Base-by-base conservation (phyloP, 2,797 vertebrate genomes). In the Basileuterus tristriatus region DNA sequence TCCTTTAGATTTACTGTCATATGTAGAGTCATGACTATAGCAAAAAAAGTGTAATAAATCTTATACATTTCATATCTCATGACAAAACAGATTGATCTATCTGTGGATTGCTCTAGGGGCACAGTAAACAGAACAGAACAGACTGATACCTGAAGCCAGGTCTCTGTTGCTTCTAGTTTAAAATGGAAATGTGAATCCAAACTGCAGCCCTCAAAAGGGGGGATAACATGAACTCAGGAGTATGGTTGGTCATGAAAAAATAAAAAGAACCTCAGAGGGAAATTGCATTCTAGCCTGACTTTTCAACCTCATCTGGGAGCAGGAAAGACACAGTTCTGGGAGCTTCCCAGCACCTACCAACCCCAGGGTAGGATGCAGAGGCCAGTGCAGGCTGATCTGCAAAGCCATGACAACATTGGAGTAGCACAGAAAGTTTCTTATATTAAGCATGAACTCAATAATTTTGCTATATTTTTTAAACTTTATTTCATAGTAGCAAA, bases 211-310 rank as follows among this genome's bases (percentile, higher is more conserved):
- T 43, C 41, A 50, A 30, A 72, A 55, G 4, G 0, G 4, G 11
- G 3, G 3, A 72, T 26, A 85, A 53, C 8, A 6, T 26, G 47
- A 83, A 44, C 16, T 74, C 36, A 36, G 52, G 29, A 77, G 62
- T 62, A 70, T 50, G 24, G 4, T 17, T 55, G 39, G 8, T 74
- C 39, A 29, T n/a, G 19, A 70, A 15, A 86, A 85, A 85, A 76
- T 17, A 11, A 9, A 50, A n/a, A 76, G 36, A 39, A 3, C 3
- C 0, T n/a, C 8, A 3, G n/a, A 37, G 19, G 9, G 5, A 50
- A 77, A 72, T 30, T 23, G 13, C 64, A 55, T 36, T 76, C 8
- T 62, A 70, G 17, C 14, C 23, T 56, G 10, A 65, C 44, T 36
- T 49, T 30, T 65, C 71, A 74, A 15, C 21, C 56, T 90, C 2